Evolutionary conservation across 2,113 vertebrate genomes (phyloP).

Genomic region (Cyphomyrus plagiostoma): DNA sequence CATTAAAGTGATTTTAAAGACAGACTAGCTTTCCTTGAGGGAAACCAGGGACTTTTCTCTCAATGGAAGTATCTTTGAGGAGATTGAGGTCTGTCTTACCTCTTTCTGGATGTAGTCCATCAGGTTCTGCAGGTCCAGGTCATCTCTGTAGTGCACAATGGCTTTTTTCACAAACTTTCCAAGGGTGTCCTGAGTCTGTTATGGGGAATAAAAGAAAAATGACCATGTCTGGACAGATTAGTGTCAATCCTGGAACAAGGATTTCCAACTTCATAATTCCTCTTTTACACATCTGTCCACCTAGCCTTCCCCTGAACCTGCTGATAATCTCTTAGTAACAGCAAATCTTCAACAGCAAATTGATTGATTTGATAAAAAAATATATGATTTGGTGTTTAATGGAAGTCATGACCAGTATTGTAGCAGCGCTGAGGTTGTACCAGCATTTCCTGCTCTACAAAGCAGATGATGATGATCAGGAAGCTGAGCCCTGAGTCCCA

Average conservation of each 20-base stretch:
- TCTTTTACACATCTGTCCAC: neutral
- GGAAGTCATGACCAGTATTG: neutral
- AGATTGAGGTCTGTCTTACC: slow-evolving; percentile 36
- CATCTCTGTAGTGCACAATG: slow-evolving; percentile 65
- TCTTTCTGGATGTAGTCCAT: slow-evolving; percentile 71
- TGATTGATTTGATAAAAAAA: neutral
- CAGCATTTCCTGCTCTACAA: no score
- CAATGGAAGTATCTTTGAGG: neutral
- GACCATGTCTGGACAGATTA: neutral
- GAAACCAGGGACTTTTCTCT: neutral
- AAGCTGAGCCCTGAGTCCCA: neutral
- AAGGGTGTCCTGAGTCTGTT: slow-evolving; percentile 53
- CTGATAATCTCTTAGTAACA: neutral
- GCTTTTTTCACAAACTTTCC: slow-evolving; percentile 65
- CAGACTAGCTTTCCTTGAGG: neutral
- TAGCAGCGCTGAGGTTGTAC: neutral
- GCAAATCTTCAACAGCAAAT: neutral
- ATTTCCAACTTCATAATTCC: neutral
- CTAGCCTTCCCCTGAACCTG: neutral
- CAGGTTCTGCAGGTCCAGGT: slow-evolving; percentile 68
- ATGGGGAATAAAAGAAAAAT: neutral
- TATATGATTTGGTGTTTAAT: neutral
- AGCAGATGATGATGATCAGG: neutral
- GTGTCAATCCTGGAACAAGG: neutral
- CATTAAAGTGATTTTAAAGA: neutral